A percentile compares a stretch with the other conserved stretches of the same genome.
Conservation (phyloP, 2,797 vertebrate genomes). For the Cyprinella venusta region DNA sequence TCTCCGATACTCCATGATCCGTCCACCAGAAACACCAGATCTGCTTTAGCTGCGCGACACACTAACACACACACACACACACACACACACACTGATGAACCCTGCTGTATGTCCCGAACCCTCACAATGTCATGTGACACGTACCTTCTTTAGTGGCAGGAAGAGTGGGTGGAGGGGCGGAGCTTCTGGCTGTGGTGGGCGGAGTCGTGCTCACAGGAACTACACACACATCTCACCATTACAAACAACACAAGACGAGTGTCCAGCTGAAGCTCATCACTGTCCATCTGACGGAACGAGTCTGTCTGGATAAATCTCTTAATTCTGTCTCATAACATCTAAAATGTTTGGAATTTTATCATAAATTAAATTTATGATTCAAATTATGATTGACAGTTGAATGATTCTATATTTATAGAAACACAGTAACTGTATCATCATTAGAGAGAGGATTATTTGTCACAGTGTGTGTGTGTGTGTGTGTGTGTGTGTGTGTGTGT, state of each 20-base stretch:
- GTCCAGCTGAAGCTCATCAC: background rate
- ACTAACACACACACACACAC: constrained; percentile 75
- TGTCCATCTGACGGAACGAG: background rate
- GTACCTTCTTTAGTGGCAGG: constrained; percentile 91
- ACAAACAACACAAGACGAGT: constrained; percentile 22
- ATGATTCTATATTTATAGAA: background rate
- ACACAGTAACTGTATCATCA: constrained; percentile 4
- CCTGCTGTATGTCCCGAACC: too few relatives aligned
- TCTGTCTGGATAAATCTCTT: background rate
- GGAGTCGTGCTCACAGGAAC: constrained; percentile 84
- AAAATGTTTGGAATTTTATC: background rate
- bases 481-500: too few relatives aligned
- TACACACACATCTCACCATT: constrained; percentile 59
- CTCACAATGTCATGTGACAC: background rate
- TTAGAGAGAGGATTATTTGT: background rate
- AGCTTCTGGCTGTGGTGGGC: constrained; percentile 80
- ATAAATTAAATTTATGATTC: background rate
- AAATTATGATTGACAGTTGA: too few relatives aligned
- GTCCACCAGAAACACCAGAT: constrained; percentile 94
- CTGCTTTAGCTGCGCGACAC: constrained; percentile 92
- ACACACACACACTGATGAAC: background rate
- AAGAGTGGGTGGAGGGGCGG: constrained; percentile 84
- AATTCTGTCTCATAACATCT: background rate
- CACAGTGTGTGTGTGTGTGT: background rate
- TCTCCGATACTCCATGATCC: constrained; percentile 99